phyloP scores from a whole-genome alignment of 2,113 vertebrate species.

The Pelecanus crispus region DNA sequence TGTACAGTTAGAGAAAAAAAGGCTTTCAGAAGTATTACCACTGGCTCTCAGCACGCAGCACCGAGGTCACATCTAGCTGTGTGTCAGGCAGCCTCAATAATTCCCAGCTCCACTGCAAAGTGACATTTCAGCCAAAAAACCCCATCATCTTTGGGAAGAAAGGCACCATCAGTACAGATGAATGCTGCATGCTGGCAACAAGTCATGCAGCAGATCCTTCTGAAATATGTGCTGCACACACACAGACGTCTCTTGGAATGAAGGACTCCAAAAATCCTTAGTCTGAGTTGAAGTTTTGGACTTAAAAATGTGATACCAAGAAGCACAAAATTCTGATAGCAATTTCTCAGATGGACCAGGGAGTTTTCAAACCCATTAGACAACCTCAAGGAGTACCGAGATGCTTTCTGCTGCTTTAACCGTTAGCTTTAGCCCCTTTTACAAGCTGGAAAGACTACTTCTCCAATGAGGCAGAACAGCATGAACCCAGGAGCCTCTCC shows the following conservation, averaged over 20 bases:
- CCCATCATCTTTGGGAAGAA: not conserved
- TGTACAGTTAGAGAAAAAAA: not conserved
- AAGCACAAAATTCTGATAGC: not conserved
- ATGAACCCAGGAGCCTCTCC: not conserved
- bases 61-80: constrained; percentile 1
- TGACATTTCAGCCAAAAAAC: not conserved
- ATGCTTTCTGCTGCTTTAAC: not conserved
- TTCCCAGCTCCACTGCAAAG: constrained; percentile 18
- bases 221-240: not conserved
- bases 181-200: not conserved
- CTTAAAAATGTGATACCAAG: not conserved
- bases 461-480: not conserved
- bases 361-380: not conserved
- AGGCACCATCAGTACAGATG: not conserved
- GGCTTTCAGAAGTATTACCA: constrained; percentile 7
- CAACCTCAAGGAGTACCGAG: not conserved
- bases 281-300: not conserved
- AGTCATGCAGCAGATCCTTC: not conserved
- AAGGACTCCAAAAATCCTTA: not conserved
- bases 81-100: constrained; percentile 43
- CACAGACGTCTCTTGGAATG: not conserved
- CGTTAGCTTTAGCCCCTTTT: not conserved
- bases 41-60: not conserved
- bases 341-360: not conserved
- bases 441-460: not conserved